Evolutionary conservation across 2,888 invertebrate genomes (phyloP).

Genomic region (Acanthococcus lagerstroemiae): DNA sequence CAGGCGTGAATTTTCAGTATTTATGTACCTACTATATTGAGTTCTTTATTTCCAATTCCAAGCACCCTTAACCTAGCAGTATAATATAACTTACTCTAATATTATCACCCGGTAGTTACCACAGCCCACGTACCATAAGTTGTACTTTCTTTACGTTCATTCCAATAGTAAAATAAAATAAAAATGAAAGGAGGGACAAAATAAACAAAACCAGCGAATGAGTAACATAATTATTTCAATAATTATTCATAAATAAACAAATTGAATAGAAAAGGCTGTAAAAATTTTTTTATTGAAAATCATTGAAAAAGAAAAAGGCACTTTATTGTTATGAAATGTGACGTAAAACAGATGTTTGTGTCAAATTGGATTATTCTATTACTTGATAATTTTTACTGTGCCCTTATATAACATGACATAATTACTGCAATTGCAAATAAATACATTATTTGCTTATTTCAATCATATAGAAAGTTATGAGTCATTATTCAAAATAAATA

Average conservation of each 20-base stretch:
- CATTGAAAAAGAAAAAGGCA: not conserved
- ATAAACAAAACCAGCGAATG: not conserved
- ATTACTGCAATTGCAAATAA: too few relatives aligned
- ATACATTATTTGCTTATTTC: too few relatives aligned
- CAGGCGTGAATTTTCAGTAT: too few relatives aligned
- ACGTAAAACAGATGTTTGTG: not conserved
- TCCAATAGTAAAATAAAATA: slow-evolving; percentile 6
- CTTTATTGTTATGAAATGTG: not conserved
- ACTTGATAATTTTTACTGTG: too few relatives aligned
- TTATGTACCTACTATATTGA: too few relatives aligned
- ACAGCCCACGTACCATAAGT: slow-evolving; percentile 26
- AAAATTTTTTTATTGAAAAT: not conserved
- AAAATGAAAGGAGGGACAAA: not conserved
- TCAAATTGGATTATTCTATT: not conserved
- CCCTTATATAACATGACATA: too few relatives aligned
- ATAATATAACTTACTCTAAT: slow-evolving; percentile 25
- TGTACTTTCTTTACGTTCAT: slow-evolving; percentile 29
- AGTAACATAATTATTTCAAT: not conserved
- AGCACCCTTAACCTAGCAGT: slow-evolving; percentile 17
- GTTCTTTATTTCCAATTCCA: slow-evolving; percentile 5
- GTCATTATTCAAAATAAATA: not conserved
- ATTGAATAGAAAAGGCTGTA: too few relatives aligned
- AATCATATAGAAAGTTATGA: not conserved
- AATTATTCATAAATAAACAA: not conserved
- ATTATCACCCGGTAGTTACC: slow-evolving; percentile 22